Evolutionary conservation across 2,113 vertebrate genomes (phyloP).

Genomic region (Ptyas mucosa): DNA sequence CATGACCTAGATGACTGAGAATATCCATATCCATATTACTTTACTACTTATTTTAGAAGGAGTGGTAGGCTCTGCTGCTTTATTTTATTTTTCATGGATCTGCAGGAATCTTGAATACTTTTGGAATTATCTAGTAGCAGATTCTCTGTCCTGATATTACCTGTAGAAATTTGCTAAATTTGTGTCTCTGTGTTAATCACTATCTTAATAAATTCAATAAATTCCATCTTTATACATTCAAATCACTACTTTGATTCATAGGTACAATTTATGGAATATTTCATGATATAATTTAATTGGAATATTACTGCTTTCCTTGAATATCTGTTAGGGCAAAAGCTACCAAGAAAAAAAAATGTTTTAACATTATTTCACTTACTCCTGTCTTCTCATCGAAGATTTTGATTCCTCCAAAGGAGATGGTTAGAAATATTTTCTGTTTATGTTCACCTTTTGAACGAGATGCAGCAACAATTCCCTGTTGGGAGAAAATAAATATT

Average conservation of each 20-base stretch:
- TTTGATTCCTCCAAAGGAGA: constrained; percentile 98
- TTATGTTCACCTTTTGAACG: constrained; percentile 98
- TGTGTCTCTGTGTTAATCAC: not conserved
- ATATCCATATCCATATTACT: not conserved
- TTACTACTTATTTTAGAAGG: not conserved
- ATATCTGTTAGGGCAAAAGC: constrained; percentile 38
- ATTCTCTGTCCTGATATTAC: not conserved
- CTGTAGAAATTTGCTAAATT: not conserved
- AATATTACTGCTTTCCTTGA: constrained; percentile 41
- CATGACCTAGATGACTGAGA: not conserved
- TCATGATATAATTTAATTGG: constrained; percentile 45
- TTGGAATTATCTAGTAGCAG: not conserved
- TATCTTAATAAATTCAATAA: not conserved
- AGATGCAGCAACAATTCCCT: constrained; percentile 90
- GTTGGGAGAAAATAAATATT: constrained; percentile 57
- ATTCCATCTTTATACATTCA: constrained; percentile 16
- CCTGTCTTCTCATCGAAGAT: constrained; percentile 99
- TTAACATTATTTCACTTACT: constrained; percentile 75
- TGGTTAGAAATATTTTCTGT: constrained; percentile 94
- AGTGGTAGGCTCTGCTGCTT: not conserved
- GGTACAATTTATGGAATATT: constrained; percentile 37
- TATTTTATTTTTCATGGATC: not conserved
- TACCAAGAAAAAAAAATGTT: not conserved
- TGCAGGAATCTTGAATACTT: not conserved
- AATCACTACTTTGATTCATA: constrained; percentile 46